Percentiles rank a stretch among this genome's conserved stretches.
phyloP scores from a whole-genome alignment of 1,140 invertebrate genomes.

The Ceratosolen solmsi region DNA sequence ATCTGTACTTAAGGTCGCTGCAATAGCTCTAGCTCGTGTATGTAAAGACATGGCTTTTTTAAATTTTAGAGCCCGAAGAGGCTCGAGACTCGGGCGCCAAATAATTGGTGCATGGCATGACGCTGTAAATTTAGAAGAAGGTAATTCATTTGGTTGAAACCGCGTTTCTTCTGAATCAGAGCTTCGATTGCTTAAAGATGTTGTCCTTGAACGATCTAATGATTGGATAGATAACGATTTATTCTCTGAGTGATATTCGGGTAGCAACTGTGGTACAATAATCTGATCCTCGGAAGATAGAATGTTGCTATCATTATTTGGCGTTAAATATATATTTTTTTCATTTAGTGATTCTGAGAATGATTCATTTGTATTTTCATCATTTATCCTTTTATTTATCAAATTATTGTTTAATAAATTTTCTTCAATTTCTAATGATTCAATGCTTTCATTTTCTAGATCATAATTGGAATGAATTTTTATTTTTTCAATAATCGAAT shows the following conservation, averaged over 20 bases:
- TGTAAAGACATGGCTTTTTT: conserved; percentile 62
- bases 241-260: not conserved
- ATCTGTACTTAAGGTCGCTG: conserved; percentile 55
- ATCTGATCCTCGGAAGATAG: not conserved
- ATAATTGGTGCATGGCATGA: conserved; percentile 66
- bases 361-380: not conserved
- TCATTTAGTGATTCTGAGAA: not conserved
- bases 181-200: conserved; percentile 49
- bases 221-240: conserved; percentile 51
- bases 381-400: not conserved
- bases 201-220: conserved; percentile 49
- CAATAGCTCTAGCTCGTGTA: conserved; percentile 54
- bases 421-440: not conserved
- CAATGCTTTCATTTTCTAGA: not conserved
- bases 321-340: not conserved
- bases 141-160: conserved; percentile 51
- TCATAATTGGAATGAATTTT: not conserved
- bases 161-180: conserved; percentile 59
- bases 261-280: not conserved
- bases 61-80: conserved; percentile 61
- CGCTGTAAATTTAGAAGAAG: conserved; percentile 58
- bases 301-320: not conserved
- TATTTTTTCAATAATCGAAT: not conserved
- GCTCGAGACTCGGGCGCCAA: conserved; percentile 64
- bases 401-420: not conserved